Evolutionary conservation across 2,797 vertebrate genomes (phyloP).

Genomic region (Thalassophryne amazonica): DNA sequence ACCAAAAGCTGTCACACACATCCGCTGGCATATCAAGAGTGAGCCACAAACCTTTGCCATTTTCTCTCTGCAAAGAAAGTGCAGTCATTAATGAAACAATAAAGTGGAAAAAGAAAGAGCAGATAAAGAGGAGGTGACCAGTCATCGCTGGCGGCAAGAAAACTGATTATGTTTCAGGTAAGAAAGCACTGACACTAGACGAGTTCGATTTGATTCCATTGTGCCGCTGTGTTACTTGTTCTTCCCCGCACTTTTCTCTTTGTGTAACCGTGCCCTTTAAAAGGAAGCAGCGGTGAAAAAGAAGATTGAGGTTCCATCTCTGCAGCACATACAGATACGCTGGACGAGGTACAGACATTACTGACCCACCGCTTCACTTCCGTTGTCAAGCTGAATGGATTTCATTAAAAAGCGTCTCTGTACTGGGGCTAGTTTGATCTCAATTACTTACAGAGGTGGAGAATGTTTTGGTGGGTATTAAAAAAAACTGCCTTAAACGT

Average conservation of each 20-base stretch:
- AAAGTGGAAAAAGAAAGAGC: background rate
- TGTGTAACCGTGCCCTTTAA: background rate
- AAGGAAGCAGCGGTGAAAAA: background rate
- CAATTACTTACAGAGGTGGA: background rate
- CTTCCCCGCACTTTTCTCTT: conserved; percentile 3
- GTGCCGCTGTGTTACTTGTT: background rate
- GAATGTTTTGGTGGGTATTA: background rate
- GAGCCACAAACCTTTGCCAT: too few relatives aligned
- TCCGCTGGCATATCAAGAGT: background rate
- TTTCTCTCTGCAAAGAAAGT: conserved; percentile 5
- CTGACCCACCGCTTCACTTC: conserved; percentile 6
- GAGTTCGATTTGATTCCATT: conserved; percentile 31
- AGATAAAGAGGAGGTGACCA: background rate
- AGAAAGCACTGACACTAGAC: conserved; percentile 12
- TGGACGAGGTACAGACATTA: background rate
- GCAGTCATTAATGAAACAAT: background rate
- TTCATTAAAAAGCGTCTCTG: conserved; percentile 8
- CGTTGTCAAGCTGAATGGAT: conserved; percentile 1
- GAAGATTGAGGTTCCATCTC: background rate
- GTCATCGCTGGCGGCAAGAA: conserved; percentile 1
- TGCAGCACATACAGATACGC: background rate
- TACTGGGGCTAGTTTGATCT: background rate
- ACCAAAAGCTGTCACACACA: background rate
- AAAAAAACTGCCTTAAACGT: background rate
- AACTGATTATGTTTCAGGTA: conserved; percentile 30